Conservation (phyloP, 2,797 vertebrate genomes). For the Coregonus ussuriensis region DNA sequence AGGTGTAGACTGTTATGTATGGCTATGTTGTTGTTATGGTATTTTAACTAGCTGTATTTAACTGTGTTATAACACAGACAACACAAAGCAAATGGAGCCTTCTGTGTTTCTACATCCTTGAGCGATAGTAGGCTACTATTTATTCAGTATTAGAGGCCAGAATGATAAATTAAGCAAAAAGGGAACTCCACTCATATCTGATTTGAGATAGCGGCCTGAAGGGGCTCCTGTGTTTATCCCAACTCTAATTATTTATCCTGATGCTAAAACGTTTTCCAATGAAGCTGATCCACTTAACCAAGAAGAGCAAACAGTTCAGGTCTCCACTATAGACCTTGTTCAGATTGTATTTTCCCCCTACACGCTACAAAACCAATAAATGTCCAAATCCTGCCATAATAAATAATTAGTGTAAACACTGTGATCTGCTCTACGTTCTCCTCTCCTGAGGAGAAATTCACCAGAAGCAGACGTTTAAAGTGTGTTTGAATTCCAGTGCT, state of each 20-base stretch:
- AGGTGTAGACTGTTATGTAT: not conserved
- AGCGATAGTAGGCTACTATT: constrained; percentile 23
- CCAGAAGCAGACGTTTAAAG: constrained; percentile 17
- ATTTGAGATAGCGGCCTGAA: constrained; percentile 31
- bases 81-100: not conserved
- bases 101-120: constrained; percentile 22
- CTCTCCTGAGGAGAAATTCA: constrained; percentile 25
- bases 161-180: constrained; percentile 13
- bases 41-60: not conserved
- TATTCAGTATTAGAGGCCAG: constrained; percentile 39
- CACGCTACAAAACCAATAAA: constrained; percentile 46
- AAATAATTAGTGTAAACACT: constrained; percentile 46
- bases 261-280: constrained; percentile 36
- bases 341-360: constrained; percentile 34
- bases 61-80: not conserved
- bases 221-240: constrained; percentile 30
- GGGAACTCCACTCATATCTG: constrained; percentile 21
- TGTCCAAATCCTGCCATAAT: constrained; percentile 36
- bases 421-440: constrained; percentile 30
- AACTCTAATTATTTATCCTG: constrained; percentile 39
- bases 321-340: constrained; percentile 25
- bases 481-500: constrained; percentile 29
- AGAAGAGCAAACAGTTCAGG: constrained; percentile 44
- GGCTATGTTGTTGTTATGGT: not conserved
- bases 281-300: constrained; percentile 48